These are phyloP conservation scores for Megaceryle torquata DNA, from an alignment of 2,113 vertebrate species.

Conservation along the genomic window DNA sequence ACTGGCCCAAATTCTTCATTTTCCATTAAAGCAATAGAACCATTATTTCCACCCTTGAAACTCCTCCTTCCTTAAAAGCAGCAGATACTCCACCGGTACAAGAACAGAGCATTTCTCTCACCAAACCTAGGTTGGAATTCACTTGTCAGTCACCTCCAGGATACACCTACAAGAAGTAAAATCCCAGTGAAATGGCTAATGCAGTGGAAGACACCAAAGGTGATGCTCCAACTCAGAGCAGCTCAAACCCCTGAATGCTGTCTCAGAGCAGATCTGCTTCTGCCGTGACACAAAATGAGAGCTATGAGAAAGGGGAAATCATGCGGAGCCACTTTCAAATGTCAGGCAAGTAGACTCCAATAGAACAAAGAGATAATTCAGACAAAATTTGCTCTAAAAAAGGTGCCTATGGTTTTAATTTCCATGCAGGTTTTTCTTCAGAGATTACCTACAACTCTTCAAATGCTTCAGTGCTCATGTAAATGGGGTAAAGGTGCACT, in stretches of 20 bases:
- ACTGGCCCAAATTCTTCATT: not conserved
- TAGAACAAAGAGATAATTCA: not conserved
- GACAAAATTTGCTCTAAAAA: not conserved
- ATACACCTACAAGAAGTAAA: not conserved
- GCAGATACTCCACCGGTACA: not conserved
- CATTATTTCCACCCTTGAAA: not conserved
- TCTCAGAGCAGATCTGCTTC: not conserved
- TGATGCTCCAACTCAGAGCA: not conserved
- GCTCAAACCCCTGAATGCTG: not conserved
- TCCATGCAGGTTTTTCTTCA: no score
- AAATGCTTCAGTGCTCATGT: not conserved
- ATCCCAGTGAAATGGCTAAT: rapidly evolving
- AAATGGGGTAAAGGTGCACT: not conserved
- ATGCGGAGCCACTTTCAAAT: slow-evolving; percentile 11
- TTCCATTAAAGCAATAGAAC: not conserved
- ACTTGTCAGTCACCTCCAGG: not conserved
- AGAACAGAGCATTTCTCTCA: not conserved
- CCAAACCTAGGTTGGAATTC: not conserved
- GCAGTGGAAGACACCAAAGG: not conserved
- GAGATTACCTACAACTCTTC: not conserved
- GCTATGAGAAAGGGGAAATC: not conserved
- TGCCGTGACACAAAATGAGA: rapidly evolving
- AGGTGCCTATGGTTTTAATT: not conserved
- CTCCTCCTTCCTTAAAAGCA: not conserved
- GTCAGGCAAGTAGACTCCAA: not conserved